Evolutionary conservation across 2,888 invertebrate genomes (phyloP).

Genomic region (Heliconius hortense): DNA sequence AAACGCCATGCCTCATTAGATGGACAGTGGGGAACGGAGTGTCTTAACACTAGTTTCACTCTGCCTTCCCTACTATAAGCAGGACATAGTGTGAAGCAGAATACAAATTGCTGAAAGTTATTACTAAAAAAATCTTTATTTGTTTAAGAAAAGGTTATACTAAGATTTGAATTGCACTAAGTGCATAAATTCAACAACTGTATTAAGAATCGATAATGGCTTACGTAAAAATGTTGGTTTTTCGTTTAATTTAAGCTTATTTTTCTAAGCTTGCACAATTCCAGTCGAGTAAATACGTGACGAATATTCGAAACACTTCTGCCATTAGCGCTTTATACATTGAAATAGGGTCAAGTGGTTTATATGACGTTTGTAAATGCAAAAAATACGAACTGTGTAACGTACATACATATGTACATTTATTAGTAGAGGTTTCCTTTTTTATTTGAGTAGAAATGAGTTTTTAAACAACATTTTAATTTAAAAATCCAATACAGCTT

Average conservation of each 20-base stretch:
- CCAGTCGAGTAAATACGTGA: slow-evolving; percentile 1
- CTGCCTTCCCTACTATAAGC: too few relatives aligned
- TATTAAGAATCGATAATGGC: too few relatives aligned
- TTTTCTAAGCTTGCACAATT: neutral
- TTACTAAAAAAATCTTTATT: too few relatives aligned
- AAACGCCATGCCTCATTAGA: too few relatives aligned
- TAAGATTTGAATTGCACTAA: too few relatives aligned
- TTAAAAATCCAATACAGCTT: neutral
- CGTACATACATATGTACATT: neutral
- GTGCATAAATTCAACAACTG: too few relatives aligned
- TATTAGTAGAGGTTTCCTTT: neutral
- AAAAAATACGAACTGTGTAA: neutral
- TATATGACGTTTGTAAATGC: slow-evolving; percentile 20
- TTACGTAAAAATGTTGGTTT: neutral
- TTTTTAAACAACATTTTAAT: neutral
- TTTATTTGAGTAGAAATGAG: neutral
- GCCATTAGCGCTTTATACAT: slow-evolving; percentile 18
- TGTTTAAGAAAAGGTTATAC: too few relatives aligned
- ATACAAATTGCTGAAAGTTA: too few relatives aligned
- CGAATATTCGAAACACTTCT: slow-evolving; percentile 14
- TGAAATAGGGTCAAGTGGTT: slow-evolving; percentile 15
- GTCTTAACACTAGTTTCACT: too few relatives aligned
- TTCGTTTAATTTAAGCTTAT: neutral
- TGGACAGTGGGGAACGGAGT: too few relatives aligned
- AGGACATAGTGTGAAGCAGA: too few relatives aligned